Percentiles rank a stretch among this genome's conserved stretches.
Evolutionary conservation across 2,888 invertebrate species (phyloP).

Genomic region (Lepidochrysops patricia): DNA sequence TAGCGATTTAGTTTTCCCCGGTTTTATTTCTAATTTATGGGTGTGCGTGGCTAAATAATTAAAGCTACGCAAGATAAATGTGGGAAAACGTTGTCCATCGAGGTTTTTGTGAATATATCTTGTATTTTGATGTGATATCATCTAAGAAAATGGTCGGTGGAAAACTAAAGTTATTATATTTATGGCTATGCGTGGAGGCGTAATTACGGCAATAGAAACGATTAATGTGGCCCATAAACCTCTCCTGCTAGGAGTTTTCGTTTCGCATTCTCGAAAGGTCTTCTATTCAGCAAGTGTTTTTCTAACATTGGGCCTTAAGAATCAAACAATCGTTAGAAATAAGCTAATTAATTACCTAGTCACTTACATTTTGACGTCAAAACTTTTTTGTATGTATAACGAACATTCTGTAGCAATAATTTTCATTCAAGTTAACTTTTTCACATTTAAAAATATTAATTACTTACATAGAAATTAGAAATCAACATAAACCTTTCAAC

Average conservation of each 20-base stretch:
- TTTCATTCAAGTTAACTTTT: too few species aligned
- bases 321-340: too few species aligned
- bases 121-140: not conserved
- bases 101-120: not conserved
- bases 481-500: too few species aligned
- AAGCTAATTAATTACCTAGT: too few species aligned
- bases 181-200: not conserved
- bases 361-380: too few species aligned
- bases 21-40: slow-evolving; percentile 16
- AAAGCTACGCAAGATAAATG: slow-evolving; percentile 7
- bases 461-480: too few species aligned
- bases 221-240: slow-evolving; percentile 6
- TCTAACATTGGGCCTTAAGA: not conserved
- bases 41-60: slow-evolving; percentile 12
- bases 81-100: not conserved
- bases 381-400: too few species aligned
- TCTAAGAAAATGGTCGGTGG: not conserved
- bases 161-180: too few species aligned
- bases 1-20: slow-evolving; percentile 27
- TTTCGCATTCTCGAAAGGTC: not conserved
- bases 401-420: too few species aligned
- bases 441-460: too few species aligned
- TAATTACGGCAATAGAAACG: not conserved
- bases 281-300: not conserved
- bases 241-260: not conserved